These are phyloP conservation scores for Neoitamus cyanurus DNA, from an alignment of 2,888 invertebrate species.

Conservation along the genomic window DNA sequence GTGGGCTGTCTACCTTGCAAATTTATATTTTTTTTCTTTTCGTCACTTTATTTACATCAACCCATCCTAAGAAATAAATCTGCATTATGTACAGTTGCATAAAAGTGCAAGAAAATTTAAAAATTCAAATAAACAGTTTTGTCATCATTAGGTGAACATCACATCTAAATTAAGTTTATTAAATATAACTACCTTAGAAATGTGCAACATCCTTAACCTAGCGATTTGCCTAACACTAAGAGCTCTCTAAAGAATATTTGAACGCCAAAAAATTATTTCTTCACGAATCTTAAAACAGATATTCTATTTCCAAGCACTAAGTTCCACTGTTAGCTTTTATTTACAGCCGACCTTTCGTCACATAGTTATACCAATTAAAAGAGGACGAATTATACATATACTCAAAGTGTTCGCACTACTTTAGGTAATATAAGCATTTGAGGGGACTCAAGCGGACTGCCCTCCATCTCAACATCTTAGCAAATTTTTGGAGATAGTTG, in stretches of 20 bases:
- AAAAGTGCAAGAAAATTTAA: constrained; percentile 14
- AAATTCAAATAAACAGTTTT: constrained; percentile 26
- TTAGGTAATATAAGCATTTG: background rate
- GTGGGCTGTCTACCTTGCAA: constrained; percentile 14
- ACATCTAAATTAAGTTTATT: background rate
- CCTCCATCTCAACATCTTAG: background rate
- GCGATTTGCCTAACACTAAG: background rate
- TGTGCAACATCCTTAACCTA: constrained; percentile 21
- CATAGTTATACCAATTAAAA: background rate
- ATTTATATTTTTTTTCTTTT: constrained; percentile 15
- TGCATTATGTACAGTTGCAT: constrained; percentile 17
- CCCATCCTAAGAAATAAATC: background rate
- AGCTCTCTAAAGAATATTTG: background rate
- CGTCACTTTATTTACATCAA: constrained; percentile 13
- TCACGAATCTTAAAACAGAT: constrained; percentile 5
- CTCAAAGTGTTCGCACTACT: background rate
- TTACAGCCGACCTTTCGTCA: constrained; percentile 5
- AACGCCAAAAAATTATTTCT: constrained; percentile 9
- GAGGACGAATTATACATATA: background rate
- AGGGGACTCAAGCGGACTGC: background rate
- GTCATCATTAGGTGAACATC: constrained; percentile 16
- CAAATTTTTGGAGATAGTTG: background rate
- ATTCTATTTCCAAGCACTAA: background rate
- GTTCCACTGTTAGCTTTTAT: background rate
- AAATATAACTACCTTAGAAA: constrained; percentile 25